phyloP scores from a whole-genome alignment of 2,797 vertebrate genomes.

The Sebastes jordani region DNA sequence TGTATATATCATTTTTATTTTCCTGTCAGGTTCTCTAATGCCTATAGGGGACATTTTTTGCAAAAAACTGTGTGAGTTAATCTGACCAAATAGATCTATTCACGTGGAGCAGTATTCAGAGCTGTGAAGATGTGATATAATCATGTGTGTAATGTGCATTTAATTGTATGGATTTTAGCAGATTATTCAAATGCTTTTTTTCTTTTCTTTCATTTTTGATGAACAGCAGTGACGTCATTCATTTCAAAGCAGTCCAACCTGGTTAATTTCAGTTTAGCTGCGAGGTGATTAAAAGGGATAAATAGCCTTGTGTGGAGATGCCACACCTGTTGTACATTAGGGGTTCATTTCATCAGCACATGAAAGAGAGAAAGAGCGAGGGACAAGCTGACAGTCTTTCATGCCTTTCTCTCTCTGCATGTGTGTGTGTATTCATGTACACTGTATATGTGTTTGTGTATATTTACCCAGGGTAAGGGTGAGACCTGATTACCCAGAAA shows the following conservation, averaged over 20 bases:
- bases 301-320: slow-evolving; percentile 38
- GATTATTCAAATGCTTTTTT: not conserved
- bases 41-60: not conserved
- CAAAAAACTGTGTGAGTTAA: not conserved
- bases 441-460: slow-evolving; percentile 12
- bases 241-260: slow-evolving; percentile 12
- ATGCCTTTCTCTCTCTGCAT: slow-evolving; percentile 38
- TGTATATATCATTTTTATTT: not conserved
- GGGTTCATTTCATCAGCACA: slow-evolving; percentile 64
- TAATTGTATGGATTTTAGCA: not conserved
- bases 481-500: slow-evolving; percentile 4
- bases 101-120: not conserved
- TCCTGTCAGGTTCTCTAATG: not conserved
- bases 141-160: not conserved
- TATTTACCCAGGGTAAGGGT: not conserved
- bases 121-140: not conserved
- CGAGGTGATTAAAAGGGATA: slow-evolving; percentile 60
- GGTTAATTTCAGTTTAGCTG: slow-evolving; percentile 35
- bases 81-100: not conserved
- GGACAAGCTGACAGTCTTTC: slow-evolving; percentile 44
- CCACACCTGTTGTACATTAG: slow-evolving; percentile 64
- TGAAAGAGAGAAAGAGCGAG: slow-evolving; percentile 64
- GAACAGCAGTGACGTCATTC: slow-evolving; percentile 2
- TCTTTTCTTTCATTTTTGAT: slow-evolving; percentile 25
- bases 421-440: slow-evolving; percentile 6